Base-by-base conservation (phyloP, 2,113 vertebrate genomes). In the Vicugna pacos region DNA sequence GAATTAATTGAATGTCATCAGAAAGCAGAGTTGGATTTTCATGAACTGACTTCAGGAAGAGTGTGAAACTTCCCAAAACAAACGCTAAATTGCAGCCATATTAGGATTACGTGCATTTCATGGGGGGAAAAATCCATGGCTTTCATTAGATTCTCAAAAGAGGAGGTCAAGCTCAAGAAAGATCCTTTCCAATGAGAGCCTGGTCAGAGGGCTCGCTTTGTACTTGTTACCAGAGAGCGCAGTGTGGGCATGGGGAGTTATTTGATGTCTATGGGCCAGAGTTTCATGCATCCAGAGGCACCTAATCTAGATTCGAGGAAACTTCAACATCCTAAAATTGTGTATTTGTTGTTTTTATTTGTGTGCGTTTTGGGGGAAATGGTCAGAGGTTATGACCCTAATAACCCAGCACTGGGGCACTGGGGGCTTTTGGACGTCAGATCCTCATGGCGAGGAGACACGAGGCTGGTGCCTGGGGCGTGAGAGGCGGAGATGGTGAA, bases 381-480 rank as follows among this genome's bases (percentile, higher is more conserved):
- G 56, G 20, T 54, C 32, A 12, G 82, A 79, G 24, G 35, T 65
- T 26, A 22, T 16, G 20, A 22, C 22, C 52, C 60, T 35, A 62
- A 9, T 26, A 79, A 35, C 77, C 50, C 54, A 60, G 42, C 42
- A 6, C 32, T 22, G n/a, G 8, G 20, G 42, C 42, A 6, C 32
- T 22, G n/a, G 8, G 20, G 1, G 16, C 26, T 42, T 13, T 42
- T 24, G 9, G 50, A n/a, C 60, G 24, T n/a, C 20, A 48, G 30
- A 19, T 9, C 48, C n/a, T 93, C 60, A 28, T 1, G 1, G 28
- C 1, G 14, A 90, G 80, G 32, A 76, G 38, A 67, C 5, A 3
- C 0, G 0, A 11, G 48, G 2, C 4, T 42, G 38, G 22, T 20
- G 28, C 12, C 54, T 38, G 2, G 1, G 54, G 30, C 65, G 0